Evolutionary conservation across 2,113 vertebrate genomes (phyloP).

Genomic region (Tragelaphus strepsiceros): DNA sequence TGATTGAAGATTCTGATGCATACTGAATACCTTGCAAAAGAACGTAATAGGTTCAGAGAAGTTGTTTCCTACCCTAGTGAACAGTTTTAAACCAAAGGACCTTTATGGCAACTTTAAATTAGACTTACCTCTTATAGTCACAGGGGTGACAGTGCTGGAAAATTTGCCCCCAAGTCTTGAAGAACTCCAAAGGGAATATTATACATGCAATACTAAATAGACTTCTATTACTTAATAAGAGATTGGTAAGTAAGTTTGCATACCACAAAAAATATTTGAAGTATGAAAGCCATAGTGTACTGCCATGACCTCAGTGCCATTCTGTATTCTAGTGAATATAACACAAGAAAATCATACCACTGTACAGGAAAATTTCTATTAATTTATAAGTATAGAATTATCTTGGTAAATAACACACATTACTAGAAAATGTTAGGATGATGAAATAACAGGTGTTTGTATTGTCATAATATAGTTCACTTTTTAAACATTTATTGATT

Average conservation of each 20-base stretch:
- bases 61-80: neutral
- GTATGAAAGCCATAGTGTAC: neutral
- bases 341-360: neutral
- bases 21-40: neutral
- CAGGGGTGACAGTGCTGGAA: neutral
- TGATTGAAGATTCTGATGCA: neutral
- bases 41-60: neutral
- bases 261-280: neutral
- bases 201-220: neutral
- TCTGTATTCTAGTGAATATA: neutral
- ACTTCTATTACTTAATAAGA: neutral
- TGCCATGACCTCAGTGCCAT: neutral
- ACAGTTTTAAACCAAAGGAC: neutral
- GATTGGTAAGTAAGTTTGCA: neutral
- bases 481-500: neutral
- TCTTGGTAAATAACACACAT: neutral
- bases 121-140: neutral
- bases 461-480: neutral
- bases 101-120: neutral
- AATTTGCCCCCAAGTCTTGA: neutral
- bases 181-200: neutral
- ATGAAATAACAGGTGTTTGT: neutral
- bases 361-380: neutral
- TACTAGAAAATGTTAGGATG: neutral
- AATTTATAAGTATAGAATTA: neutral